phyloP scores from a whole-genome alignment of 2,113 vertebrate species.

The Notothenia rossii region DNA sequence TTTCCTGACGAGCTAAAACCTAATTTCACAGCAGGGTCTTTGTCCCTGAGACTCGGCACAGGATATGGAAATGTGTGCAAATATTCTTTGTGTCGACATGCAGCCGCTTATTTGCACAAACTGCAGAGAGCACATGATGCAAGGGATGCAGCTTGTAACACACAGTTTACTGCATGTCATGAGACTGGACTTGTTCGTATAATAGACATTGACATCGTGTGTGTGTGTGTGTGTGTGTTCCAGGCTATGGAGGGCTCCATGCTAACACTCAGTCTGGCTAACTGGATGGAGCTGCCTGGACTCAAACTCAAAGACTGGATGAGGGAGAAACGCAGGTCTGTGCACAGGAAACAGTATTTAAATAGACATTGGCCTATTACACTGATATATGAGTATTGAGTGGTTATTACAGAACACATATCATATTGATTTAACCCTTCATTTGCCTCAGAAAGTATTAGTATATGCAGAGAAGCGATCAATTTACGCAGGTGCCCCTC shows the following conservation, averaged over 20 bases:
- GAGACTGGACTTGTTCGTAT: too few relatives aligned
- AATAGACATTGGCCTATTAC: too few relatives aligned
- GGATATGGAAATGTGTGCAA: background rate
- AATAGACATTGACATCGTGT: too few relatives aligned
- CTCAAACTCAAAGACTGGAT: slow-evolving; percentile 88
- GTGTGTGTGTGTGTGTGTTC: background rate
- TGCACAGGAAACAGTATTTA: background rate
- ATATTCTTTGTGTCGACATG: background rate
- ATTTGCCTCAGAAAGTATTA: too few relatives aligned
- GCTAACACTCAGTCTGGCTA: slow-evolving; percentile 86
- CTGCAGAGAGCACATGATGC: background rate
- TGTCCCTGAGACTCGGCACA: slow-evolving; percentile 2
- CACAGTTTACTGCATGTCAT: too few relatives aligned
- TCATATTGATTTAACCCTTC: too few relatives aligned
- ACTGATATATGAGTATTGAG: too few relatives aligned
- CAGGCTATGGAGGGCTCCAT: slow-evolving; percentile 89
- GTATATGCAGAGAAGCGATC: too few relatives aligned
- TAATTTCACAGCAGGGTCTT: background rate
- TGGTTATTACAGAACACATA: too few relatives aligned
- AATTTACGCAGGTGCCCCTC: too few relatives aligned
- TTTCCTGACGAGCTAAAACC: background rate
- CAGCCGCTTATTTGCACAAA: slow-evolving; percentile 26
- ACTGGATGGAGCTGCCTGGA: slow-evolving; percentile 90
- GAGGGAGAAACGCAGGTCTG: slow-evolving; percentile 86
- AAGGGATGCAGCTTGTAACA: background rate